Conservation (phyloP, 2,113 vertebrate species). For the Noturus placidus region DNA sequence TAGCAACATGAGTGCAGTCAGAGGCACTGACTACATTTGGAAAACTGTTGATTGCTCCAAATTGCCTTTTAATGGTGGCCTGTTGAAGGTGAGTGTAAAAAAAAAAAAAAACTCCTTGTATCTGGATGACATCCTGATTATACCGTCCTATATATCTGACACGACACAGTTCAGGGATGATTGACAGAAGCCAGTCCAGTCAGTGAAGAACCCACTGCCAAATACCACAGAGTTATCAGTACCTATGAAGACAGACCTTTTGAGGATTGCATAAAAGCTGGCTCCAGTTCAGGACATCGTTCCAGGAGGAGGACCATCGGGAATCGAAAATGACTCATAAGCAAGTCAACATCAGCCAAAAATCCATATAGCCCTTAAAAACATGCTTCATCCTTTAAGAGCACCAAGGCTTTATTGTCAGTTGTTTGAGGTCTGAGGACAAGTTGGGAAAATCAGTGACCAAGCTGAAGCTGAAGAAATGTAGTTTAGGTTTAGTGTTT, state of each 20-base stretch:
- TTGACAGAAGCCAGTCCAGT: not conserved
- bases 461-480: slow-evolving; percentile 8
- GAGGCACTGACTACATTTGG: not conserved
- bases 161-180: not conserved
- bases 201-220: not conserved
- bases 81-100: not conserved
- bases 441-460: not conserved
- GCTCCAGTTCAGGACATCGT: not conserved
- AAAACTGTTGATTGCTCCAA: not conserved
- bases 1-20: not conserved
- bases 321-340: not conserved
- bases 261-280: not conserved
- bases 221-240: not conserved
- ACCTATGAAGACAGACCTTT: not conserved
- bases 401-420: not conserved
- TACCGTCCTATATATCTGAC: not conserved
- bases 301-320: not conserved
- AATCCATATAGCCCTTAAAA: not conserved
- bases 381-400: not conserved
- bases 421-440: not conserved
- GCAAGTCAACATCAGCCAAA: slow-evolving; percentile 17
- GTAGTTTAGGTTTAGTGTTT: not conserved
- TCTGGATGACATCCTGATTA: not conserved
- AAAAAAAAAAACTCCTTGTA: not conserved
- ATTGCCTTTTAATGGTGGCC: not conserved